Conservation (phyloP, 2,888 invertebrate species). For the Orthosia gothica region DNA sequence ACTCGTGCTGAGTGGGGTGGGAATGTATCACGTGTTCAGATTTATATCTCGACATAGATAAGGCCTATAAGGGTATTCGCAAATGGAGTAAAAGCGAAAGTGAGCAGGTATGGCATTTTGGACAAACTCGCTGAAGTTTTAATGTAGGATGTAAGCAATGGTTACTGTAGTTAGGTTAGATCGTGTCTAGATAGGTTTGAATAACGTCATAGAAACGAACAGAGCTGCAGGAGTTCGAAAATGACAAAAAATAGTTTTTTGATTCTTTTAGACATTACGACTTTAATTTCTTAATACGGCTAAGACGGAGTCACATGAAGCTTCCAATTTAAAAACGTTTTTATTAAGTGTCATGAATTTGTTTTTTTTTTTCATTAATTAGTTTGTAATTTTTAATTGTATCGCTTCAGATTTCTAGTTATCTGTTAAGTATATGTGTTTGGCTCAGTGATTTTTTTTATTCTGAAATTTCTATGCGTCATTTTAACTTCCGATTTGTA, state of each 20-base stretch:
- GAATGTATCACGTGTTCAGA: slow-evolving; percentile 23
- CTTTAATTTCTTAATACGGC: slow-evolving; percentile 78
- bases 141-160: slow-evolving; percentile 78
- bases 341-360: slow-evolving; percentile 86
- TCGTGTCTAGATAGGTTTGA: slow-evolving; percentile 83
- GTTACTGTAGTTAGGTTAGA: slow-evolving; percentile 83
- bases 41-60: slow-evolving; percentile 20
- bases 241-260: slow-evolving; percentile 71
- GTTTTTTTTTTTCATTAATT: slow-evolving; percentile 85
- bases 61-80: slow-evolving; percentile 57
- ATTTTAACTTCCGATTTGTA: slow-evolving; percentile 80
- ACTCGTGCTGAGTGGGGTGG: slow-evolving; percentile 15
- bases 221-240: slow-evolving; percentile 72
- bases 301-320: slow-evolving; percentile 85
- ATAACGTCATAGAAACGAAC: slow-evolving; percentile 88
- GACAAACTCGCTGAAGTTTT: slow-evolving; percentile 73
- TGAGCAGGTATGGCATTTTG: slow-evolving; percentile 68
- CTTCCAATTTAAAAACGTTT: slow-evolving; percentile 83
- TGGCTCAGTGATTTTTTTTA: slow-evolving; percentile 77
- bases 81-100: slow-evolving; percentile 45
- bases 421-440: slow-evolving; percentile 78
- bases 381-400: slow-evolving; percentile 86
- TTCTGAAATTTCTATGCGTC: slow-evolving; percentile 71
- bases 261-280: slow-evolving; percentile 80
- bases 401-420: slow-evolving; percentile 82